Base-by-base conservation (phyloP, 2,888 invertebrate genomes). In the Cerceris rybyensis region DNA sequence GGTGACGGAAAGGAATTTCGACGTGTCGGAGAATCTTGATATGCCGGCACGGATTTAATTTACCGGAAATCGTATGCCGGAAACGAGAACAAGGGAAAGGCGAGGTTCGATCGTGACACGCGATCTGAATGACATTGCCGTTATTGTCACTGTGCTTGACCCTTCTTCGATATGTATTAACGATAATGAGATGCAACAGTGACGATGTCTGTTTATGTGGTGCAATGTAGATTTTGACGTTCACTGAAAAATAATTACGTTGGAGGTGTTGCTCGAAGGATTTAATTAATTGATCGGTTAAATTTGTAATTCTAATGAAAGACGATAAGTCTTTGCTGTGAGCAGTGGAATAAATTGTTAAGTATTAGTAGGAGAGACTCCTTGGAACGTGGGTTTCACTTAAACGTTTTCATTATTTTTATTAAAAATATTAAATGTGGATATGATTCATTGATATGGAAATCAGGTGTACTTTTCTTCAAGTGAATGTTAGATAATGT, bases 61-160 rank as follows among this genome's bases (percentile, higher is more conserved):
- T 60, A 42, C 83, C 83, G 83, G 83, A 83, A 83, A 83, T 73
- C 70, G 68, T 61, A 58, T 67, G 63, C 67, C 81, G 83, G 83
- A 83, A 81, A 64, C 52, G 72, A 66, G 67, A 68, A 42, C 43
- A 16, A 55, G 52, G 50, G 50, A 67, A 78, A 69, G 55, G 14
- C 55, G 61, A 65, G 49, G 70, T 70, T 64, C 46, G 72, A 72
- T 69, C 55, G 67, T 28, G 70, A 58, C 68, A 28, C 65, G 72
- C 72, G 74, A 71, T 71, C 55, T 49, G 58, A 71, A 66, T 73
- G 46, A 59, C 65, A 65, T 28, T 54, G 43, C 41, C 7, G 41
- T n/a, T 9, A 43, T 69, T 55, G 28, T 67, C 65, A n/a, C 43
- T 17, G n/a, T 69, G 46, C 58, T 82, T 83, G 64, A 82, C 78